Base-by-base conservation (phyloP, 2,797 vertebrate species). In the Pseudocheirus occidentalis region DNA sequence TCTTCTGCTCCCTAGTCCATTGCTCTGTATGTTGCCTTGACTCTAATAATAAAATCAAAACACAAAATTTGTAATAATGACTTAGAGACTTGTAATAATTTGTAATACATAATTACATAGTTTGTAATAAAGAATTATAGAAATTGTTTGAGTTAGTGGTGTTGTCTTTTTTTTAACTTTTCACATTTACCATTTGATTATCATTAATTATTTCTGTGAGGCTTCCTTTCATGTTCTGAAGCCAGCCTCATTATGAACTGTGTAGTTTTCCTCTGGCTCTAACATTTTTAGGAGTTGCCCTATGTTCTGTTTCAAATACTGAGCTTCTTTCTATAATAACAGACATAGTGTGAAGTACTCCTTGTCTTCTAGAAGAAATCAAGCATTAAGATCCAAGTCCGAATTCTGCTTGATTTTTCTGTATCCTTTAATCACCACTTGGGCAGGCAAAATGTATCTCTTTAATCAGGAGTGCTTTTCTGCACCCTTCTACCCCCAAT, bases 191-290 rank as follows among this genome's bases (percentile, higher is more conserved):
- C 94, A 1, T 46, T 91, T 94, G 11, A 12, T 89, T 52, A 91
- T 96, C 93, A 97, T 98, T 96, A 92, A 94, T 96, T 93, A 96
- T 97, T 95, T 97, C 96, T 97, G 96, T 96, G 95, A 97, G 96
- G 91, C 96, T 56, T 96, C 95, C 96, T 93, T 94, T 96, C 92
- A 95, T 96, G 96, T 96, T 94, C 91, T 96, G 50, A 94, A 87
- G 87, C 4, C 91, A 13, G 56, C 6, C 11, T 92, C 87, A 53
- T 97, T 97, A 98, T 97, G 91, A 98, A 97, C 94, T 96, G 66
- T 54, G 93, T 24, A 54, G 53, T 7, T 93, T 93, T 96, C 50
- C 24, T 93, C 58, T 62, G 56, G 93, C 90, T 93, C 90, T 16
- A 62, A 55, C 52, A 54, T 89, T 93, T 62, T 91, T 93, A 54